Percentiles rank a stretch among this genome's conserved stretches.
These are phyloP conservation scores for Cosmia trapezina DNA, from an alignment of 2,888 invertebrate species.

Conservation along the genomic window DNA sequence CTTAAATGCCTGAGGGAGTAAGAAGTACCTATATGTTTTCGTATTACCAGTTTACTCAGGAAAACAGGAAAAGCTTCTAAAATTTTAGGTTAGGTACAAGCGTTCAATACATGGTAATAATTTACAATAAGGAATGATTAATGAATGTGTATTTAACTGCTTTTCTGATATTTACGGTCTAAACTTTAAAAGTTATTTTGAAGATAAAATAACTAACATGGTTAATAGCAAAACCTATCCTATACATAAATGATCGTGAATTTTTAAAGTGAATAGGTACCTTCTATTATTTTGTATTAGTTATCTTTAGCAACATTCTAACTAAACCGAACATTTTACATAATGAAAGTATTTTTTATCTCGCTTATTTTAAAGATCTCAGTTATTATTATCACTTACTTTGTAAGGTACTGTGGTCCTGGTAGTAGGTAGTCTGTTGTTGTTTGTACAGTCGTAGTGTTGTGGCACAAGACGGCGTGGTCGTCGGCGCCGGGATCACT, in stretches of 20 bases:
- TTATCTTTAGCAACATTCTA: neutral
- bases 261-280: too few species aligned
- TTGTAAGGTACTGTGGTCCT: slow-evolving; percentile 44
- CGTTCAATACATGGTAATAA: neutral
- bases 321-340: neutral
- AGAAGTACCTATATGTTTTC: too few species aligned
- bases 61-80: neutral
- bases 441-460: slow-evolving; percentile 42
- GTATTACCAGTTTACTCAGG: neutral
- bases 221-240: neutral
- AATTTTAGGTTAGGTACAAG: neutral
- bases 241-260: neutral
- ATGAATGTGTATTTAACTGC: neutral
- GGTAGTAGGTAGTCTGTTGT: slow-evolving; percentile 42
- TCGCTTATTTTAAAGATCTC: slow-evolving; percentile 6
- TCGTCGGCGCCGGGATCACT: slow-evolving; percentile 62
- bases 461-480: slow-evolving; percentile 43
- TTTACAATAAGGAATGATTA: neutral
- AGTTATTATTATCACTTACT: slow-evolving; percentile 44
- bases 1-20: neutral
- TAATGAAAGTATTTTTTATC: slow-evolving; percentile 1
- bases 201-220: neutral
- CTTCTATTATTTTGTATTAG: slow-evolving; percentile 5
- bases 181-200: neutral
- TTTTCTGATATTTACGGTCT: neutral